Conservation (phyloP, 2,888 invertebrate species). For the Ellobium chinense region DNA sequence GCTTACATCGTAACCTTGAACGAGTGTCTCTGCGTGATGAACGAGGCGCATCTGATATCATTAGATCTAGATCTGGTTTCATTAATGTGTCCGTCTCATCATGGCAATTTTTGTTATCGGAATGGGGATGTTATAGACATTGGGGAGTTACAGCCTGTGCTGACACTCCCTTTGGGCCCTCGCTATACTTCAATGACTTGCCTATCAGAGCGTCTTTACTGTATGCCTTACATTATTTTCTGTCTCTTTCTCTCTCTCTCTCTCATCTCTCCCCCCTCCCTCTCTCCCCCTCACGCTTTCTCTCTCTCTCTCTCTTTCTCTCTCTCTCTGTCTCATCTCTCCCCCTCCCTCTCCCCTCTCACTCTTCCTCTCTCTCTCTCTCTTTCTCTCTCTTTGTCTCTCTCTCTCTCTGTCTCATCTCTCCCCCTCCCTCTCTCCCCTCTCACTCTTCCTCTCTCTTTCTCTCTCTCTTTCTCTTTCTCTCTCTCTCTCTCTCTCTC, state of each 20-base stretch:
- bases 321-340: neutral
- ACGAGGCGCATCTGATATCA: too few relatives aligned
- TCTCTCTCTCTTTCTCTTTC: slow-evolving; percentile 26
- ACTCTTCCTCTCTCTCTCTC: neutral
- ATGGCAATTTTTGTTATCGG: too few relatives aligned
- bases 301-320: slow-evolving; percentile 1
- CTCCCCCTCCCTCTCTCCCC: neutral
- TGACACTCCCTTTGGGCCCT: too few relatives aligned
- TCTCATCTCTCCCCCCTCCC: neutral
- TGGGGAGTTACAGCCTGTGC: too few relatives aligned
- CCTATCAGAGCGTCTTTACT: too few relatives aligned
- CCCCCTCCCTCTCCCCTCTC: neutral
- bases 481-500: slow-evolving; percentile 10
- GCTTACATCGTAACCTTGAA: too few relatives aligned
- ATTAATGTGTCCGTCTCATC: too few relatives aligned
- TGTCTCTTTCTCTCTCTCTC: slow-evolving; percentile 15
- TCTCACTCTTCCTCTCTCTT: neutral
- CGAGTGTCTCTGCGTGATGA: too few relatives aligned
- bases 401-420: neutral
- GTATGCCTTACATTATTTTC: too few relatives aligned
- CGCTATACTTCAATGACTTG: too few relatives aligned
- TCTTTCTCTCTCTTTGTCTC: neutral
- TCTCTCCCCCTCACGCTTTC: neutral
- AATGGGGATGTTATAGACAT: too few relatives aligned
- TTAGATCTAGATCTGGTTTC: too few relatives aligned